Percentiles rank a stretch among this genome's conserved stretches.
Conservation (phyloP, 2,797 vertebrate species). For the Basileuterus tristriatus region DNA sequence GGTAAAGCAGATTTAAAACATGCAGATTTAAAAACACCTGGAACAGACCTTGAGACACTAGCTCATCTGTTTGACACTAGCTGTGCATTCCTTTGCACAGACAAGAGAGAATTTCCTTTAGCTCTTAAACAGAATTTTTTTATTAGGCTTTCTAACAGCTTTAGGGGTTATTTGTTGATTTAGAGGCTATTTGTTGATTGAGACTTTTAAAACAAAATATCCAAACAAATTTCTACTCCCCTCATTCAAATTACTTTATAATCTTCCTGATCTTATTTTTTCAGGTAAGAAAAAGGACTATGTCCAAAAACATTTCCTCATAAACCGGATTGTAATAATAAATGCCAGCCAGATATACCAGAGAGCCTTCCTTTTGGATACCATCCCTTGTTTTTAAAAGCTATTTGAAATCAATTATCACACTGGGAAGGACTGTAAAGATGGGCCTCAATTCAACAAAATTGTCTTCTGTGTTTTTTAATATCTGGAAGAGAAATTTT, state of each 20-base stretch:
- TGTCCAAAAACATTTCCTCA: neutral
- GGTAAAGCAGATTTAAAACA: neutral
- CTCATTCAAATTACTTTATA: neutral
- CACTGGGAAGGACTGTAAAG: neutral
- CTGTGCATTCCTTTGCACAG: too few relatives aligned
- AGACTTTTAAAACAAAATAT: neutral
- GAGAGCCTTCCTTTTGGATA: neutral
- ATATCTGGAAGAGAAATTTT: neutral
- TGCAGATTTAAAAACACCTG: neutral
- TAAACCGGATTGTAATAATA: neutral
- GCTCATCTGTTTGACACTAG: neutral
- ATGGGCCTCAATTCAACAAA: neutral
- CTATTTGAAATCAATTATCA: slow-evolving; percentile 19
- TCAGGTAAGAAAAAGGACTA: neutral
- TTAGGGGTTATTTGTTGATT: neutral
- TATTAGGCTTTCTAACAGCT: neutral
- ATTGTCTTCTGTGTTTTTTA: neutral
- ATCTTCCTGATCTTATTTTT: neutral
- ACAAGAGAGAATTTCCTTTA: neutral
- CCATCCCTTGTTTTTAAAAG: neutral
- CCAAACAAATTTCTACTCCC: neutral
- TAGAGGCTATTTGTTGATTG: neutral
- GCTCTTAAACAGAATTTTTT: neutral
- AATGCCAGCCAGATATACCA: neutral
- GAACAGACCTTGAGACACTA: neutral